Conservation (phyloP, 2,113 vertebrate genomes). For the Varanus salvator region DNA sequence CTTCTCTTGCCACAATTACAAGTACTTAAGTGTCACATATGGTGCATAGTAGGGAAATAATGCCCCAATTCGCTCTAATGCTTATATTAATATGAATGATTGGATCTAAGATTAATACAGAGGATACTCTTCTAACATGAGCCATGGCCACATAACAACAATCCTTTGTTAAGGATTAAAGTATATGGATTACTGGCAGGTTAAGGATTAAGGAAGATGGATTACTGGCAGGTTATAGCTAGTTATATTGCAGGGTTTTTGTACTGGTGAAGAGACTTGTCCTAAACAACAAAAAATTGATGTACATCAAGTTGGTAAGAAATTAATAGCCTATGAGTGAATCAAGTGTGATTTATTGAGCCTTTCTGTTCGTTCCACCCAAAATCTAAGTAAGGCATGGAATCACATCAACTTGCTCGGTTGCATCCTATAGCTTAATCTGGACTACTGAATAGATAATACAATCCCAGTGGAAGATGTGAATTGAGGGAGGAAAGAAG, state of each 20-base stretch:
- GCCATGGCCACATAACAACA: slow-evolving; percentile 48
- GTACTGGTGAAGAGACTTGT: slow-evolving; percentile 49
- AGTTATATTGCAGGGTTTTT: slow-evolving; percentile 44
- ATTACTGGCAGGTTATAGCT: slow-evolving; percentile 60
- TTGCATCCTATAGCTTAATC: neutral
- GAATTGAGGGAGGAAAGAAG: neutral
- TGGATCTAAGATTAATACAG: slow-evolving; percentile 65
- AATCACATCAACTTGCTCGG: neutral
- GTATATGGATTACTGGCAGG: slow-evolving; percentile 59
- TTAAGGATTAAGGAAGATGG: slow-evolving; percentile 27
- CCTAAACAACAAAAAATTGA: neutral
- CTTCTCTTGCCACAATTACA: slow-evolving; percentile 51
- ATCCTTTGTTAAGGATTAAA: slow-evolving; percentile 63
- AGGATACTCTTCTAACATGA: slow-evolving; percentile 58
- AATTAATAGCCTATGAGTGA: neutral
- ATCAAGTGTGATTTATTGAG: neutral
- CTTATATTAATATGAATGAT: slow-evolving; percentile 67
- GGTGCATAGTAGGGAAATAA: slow-evolving; percentile 57
- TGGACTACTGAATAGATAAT: neutral
- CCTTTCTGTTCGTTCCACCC: neutral
- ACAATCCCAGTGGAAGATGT: neutral
- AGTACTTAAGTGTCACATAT: slow-evolving; percentile 56
- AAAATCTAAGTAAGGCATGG: neutral
- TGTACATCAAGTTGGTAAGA: neutral
- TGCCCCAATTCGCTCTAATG: slow-evolving; percentile 69